Evolutionary conservation across 1,140 invertebrate species (phyloP), one percentile per base, ranked within the genome.

Genomic region (Geopemphigus sp.): DNA sequence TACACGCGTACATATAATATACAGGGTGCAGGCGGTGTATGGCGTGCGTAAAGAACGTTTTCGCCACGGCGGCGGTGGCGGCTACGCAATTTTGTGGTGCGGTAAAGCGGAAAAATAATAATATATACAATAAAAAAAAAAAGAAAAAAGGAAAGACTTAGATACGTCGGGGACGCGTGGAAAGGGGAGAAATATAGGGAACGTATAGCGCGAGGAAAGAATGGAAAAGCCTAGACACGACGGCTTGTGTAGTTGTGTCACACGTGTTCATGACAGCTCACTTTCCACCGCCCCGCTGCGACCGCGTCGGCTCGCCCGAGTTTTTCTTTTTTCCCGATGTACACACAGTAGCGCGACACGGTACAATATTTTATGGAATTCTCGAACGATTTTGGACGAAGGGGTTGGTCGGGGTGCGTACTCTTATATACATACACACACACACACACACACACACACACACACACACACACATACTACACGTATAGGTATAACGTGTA

Each of bases 101-200:
- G 32, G 56, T 59, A 76, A 76, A 76, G 73, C 73, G 73, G 73
- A 76, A 76, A 76, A 76, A 76, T 76, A 76, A 76, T 76, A 73
- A 73, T 57, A 73, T 73, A 73, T 73, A 73, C 50, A 32, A 76
- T 76, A 76, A 47, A 47, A 50, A 50, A 32, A 74, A 74, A 32
- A 57, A 39, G 8, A 39, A 39, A 39, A 8, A 39, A 8, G 8
- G 32, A 39, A 57, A 74, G 26, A 54, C 72, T 32, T 32, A 50
- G 47, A 82, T 17, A 80, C 80, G 12, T 29, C 3, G 19, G 24
- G 1, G 17, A 81, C 82, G 81, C 82, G 82, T 45, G 82, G 82
- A 10, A 82, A 81, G 81, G 82, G 6, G 81, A 82, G 14, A 45
- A 8, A 76, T 59, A 59, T 59, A 59, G 73, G 73, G 56, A 61